Evolutionary conservation across 2,113 vertebrate genomes (phyloP).

Genomic region (Sitta europaea): DNA sequence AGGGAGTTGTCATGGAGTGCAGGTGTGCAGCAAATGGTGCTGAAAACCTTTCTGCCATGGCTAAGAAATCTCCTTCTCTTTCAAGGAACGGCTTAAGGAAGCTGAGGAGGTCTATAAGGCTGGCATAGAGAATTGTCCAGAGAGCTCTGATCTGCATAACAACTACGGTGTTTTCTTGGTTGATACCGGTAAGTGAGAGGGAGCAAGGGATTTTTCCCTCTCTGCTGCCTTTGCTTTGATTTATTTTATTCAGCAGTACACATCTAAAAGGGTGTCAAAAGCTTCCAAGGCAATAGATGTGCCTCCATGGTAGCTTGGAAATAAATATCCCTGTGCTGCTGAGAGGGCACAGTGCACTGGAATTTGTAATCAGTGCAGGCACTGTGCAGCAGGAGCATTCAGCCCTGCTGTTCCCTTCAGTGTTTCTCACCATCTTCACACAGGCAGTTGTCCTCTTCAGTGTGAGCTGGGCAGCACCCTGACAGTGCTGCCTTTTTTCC

Average conservation of each 20-base stretch:
- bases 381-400: neutral
- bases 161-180: slow-evolving; percentile 96
- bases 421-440: neutral
- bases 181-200: slow-evolving; percentile 82
- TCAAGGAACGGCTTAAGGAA: slow-evolving; percentile 84
- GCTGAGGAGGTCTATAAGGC: slow-evolving; percentile 86
- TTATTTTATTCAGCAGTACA: neutral
- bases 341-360: neutral
- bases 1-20: neutral
- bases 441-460: neutral
- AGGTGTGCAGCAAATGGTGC: neutral
- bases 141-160: slow-evolving; percentile 93
- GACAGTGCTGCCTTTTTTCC: neutral
- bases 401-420: neutral
- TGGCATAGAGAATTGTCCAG: slow-evolving; percentile 90
- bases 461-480: neutral
- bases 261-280: neutral
- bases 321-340: neutral
- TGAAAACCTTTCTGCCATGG: neutral
- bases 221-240: neutral
- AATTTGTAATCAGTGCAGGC: neutral
- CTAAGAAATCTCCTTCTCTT: slow-evolving; percentile 11
- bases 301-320: neutral
- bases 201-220: neutral
- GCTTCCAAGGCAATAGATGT: neutral